Evolutionary conservation across 2,888 invertebrate genomes (phyloP), one percentile per base, ranked within the genome.

Genomic region (Anoncus sp.): DNA sequence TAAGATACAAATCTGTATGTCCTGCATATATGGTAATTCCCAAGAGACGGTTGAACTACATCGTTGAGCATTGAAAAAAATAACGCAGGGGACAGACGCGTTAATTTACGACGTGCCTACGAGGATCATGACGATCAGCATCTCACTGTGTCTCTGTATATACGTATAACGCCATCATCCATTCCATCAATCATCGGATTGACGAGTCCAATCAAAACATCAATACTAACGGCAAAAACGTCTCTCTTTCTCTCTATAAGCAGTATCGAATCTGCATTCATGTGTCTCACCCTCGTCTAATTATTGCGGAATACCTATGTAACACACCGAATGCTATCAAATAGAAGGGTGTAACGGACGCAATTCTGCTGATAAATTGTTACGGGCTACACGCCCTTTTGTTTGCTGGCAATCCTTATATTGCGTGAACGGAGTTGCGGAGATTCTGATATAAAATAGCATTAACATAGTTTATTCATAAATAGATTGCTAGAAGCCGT

Each of bases 151-250:
- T 43, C 40, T 35, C 45, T 67, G 14, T 14, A 22, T 43, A 22
- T 14, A 20, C 40, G 14, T 24, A 22, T 40, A 27, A 38, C 20
- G n/a, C 10, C 22, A 22, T 27, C 6, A 38, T 22, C 35, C 20
- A 16, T 47, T 69, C 57, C 49, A 69, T 77, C 73, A 59, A 77
- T 73, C 77, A 73, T 20, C 35, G 9, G 27, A 63, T 57, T 38
- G 73, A 67, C 73, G 27, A 24, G 47, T 24, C 59, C 69, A 38
- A 70, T 77, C 45, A 45, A 77, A 77, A 71, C 66, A 55, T 71
- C 66, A 18, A 57, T 31, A 20, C 10, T 10, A 16, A 12, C n/a
- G 45, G 12, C 12, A 60, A 35, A 53, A 66, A 71, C 38, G 18
- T 60, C 31, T 66, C n/a, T 53, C n/a, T n/a, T n/a, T n/a, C n/a